Percentiles rank a stretch among this genome's conserved stretches.
phyloP scores from a whole-genome alignment of 2,888 invertebrate species.

The Drosophila rubida region DNA sequence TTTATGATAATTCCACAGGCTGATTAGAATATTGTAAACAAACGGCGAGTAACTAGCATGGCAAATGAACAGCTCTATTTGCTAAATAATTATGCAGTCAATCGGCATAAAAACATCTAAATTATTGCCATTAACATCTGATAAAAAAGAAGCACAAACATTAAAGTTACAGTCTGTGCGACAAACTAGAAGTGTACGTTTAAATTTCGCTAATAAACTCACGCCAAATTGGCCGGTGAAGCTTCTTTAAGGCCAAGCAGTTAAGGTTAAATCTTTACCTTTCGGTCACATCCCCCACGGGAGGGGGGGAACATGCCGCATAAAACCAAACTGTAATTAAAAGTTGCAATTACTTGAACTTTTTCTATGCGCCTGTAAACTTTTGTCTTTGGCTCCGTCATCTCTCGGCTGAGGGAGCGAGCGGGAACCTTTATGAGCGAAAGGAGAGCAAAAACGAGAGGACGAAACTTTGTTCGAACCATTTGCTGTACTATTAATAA shows the following conservation, averaged over 20 bases:
- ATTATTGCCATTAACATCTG: neutral
- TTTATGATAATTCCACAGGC: conserved; percentile 6
- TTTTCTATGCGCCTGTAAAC: conserved; percentile 71
- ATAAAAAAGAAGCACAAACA: neutral
- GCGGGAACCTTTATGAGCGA: conserved; percentile 47
- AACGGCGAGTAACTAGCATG: neutral
- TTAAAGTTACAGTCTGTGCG: neutral
- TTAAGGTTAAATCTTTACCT: conserved; percentile 42
- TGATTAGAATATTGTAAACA: conserved; percentile 6
- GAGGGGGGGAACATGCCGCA: conserved; percentile 30
- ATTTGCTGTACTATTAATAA: conserved; percentile 73
- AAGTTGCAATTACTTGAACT: conserved; percentile 68
- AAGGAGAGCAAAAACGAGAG: conserved; percentile 11
- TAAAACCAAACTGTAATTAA: conserved; percentile 71
- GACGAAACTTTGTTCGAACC: conserved; percentile 50
- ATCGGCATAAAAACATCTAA: neutral
- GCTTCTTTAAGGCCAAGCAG: conserved; percentile 15
- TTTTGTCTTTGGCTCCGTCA: conserved; percentile 58
- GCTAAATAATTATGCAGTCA: neutral
- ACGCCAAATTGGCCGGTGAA: neutral
- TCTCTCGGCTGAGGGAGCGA: conserved; percentile 8
- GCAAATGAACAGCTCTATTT: neutral
- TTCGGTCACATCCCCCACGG: conserved; percentile 24
- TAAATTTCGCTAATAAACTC: conserved; percentile 1
- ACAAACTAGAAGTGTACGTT: no score